Conservation (phyloP, 2,797 vertebrate genomes). For the Anabacerthia variegaticeps region DNA sequence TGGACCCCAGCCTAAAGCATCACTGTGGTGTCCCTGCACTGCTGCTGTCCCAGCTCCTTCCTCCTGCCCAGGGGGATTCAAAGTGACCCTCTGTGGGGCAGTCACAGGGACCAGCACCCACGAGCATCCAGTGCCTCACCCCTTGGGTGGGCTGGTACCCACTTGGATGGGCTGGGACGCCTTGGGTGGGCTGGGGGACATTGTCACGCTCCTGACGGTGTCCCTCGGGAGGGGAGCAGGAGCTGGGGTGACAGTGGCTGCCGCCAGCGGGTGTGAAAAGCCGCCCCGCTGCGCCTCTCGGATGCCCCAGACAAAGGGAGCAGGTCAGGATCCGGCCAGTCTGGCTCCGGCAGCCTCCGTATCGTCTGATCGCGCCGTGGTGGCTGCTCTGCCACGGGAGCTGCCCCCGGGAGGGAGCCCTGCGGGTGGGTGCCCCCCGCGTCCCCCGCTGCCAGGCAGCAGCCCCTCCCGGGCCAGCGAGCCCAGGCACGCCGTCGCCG, state of each 20-base stretch:
- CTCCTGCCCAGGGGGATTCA: not conserved
- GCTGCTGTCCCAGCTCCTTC: not conserved
- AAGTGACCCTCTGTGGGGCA: not conserved
- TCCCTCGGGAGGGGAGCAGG: not conserved
- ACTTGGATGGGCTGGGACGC: not conserved
- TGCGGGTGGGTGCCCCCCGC: not conserved
- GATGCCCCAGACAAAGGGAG: conserved; percentile 37
- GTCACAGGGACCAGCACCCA: not conserved
- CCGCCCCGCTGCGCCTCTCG: not conserved
- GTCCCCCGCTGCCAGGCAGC: not conserved
- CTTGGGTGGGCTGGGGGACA: not conserved
- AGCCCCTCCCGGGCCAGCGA: not conserved
- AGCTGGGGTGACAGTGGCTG: not conserved
- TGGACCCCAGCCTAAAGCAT: not conserved
- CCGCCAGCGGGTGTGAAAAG: conserved; percentile 2
- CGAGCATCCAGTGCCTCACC: rapidly evolving
- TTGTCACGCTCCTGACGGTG: not conserved
- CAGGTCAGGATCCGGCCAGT: conserved; percentile 35
- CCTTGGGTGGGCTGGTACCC: not conserved
- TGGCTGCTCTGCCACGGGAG: not conserved
- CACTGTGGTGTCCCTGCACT: rapidly evolving
- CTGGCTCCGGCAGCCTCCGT: conserved; percentile 9
- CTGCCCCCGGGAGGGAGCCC: not conserved
- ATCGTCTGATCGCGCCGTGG: not conserved
- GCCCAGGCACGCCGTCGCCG: not conserved